Evolutionary conservation across 2,113 vertebrate species (phyloP).

Genomic region (Marmota flaviventris): DNA sequence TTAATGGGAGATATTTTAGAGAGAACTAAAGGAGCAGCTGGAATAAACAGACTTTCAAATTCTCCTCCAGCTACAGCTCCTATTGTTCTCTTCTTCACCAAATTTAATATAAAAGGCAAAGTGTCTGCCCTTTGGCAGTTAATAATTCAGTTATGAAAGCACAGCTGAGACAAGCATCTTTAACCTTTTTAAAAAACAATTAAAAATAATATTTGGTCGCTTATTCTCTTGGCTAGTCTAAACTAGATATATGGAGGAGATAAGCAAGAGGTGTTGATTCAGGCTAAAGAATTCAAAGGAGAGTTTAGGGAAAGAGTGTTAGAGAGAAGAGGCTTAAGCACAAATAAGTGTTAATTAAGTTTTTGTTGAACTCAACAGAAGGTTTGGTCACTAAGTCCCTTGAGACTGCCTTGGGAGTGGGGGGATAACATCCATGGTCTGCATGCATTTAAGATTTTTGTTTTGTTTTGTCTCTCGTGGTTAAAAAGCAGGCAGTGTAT

Average conservation of each 20-base stretch:
- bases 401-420: background rate
- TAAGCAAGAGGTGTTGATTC: slow-evolving; percentile 7
- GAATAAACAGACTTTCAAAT: slow-evolving; percentile 44
- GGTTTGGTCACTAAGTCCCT: background rate
- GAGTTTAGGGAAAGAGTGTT: slow-evolving; percentile 2
- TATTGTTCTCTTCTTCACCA: slow-evolving; percentile 45
- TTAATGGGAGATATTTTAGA: slow-evolving; percentile 6
- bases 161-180: slow-evolving; percentile 57
- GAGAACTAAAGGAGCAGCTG: slow-evolving; percentile 3
- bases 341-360: background rate
- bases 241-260: slow-evolving; percentile 29
- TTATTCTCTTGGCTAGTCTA: slow-evolving; percentile 63
- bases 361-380: background rate
- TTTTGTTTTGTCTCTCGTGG: background rate
- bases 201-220: slow-evolving; percentile 46
- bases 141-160: slow-evolving; percentile 72
- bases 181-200: slow-evolving; percentile 52
- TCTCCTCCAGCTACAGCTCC: background rate
- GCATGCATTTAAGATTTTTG: background rate
- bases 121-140: slow-evolving; percentile 51
- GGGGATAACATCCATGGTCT: background rate
- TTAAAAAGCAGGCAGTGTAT: slow-evolving; percentile 25
- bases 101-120: slow-evolving; percentile 71
- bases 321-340: background rate
- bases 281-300: slow-evolving; percentile 44